Conservation (phyloP, 1,140 invertebrate species). For the Drosophila ohnishii region DNA sequence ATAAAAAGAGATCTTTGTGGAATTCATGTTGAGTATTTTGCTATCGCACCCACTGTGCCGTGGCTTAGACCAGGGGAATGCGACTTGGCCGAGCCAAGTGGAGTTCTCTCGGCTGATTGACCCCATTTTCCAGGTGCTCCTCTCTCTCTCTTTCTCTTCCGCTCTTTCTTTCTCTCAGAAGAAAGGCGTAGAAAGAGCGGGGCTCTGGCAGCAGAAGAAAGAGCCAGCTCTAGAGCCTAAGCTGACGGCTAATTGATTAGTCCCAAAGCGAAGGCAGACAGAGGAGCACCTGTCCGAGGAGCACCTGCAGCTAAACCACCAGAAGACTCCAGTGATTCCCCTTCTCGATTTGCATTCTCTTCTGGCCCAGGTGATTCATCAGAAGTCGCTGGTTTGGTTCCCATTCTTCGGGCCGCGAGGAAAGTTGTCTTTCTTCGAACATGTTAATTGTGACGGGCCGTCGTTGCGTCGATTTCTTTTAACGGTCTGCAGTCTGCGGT, state of each 20-base stretch:
- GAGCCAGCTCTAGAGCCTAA: neutral
- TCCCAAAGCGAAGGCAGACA: slow-evolving; percentile 48
- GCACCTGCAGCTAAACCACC: slow-evolving; percentile 1
- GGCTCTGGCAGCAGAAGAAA: neutral
- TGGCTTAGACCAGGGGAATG: neutral
- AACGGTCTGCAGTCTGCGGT: slow-evolving; percentile 16
- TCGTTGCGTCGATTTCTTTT: slow-evolving; percentile 47
- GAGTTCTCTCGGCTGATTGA: slow-evolving; percentile 58
- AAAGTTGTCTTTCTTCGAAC: slow-evolving; percentile 72
- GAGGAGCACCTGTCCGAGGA: slow-evolving; percentile 21
- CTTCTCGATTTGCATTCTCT: slow-evolving; percentile 43
- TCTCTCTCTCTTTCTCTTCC: slow-evolving; percentile 13
- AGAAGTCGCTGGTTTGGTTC: slow-evolving; percentile 14
- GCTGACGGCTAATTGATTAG: slow-evolving; percentile 63
- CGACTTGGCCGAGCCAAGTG: neutral
- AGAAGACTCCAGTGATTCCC: slow-evolving; percentile 16
- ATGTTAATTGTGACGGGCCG: slow-evolving; percentile 67
- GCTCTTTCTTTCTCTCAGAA: slow-evolving; percentile 2
- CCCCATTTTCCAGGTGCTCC: slow-evolving; percentile 56
- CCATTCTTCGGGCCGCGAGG: slow-evolving; percentile 40
- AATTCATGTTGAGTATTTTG: neutral
- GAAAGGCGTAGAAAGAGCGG: slow-evolving; percentile 15
- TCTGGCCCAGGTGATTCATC: slow-evolving; percentile 51
- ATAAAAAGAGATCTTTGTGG: neutral
- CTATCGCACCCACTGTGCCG: neutral